Percentiles rank a stretch among this genome's conserved stretches.
Evolutionary conservation across 2,888 invertebrate genomes (phyloP).

Genomic region (Neoascia interrupta): DNA sequence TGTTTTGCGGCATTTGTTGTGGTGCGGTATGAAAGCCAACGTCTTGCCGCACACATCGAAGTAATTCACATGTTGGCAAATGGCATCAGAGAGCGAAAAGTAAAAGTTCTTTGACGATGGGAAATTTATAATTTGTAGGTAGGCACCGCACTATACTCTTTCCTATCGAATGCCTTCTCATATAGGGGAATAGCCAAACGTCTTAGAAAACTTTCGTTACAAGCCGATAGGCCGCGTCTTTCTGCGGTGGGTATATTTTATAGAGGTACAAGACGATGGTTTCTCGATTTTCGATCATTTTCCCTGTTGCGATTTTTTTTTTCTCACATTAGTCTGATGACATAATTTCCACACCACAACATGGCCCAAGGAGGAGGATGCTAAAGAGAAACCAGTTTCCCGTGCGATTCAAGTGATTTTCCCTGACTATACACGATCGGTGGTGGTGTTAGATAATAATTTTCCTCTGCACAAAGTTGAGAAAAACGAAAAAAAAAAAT

Average conservation of each 20-base stretch:
- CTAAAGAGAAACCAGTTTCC: slow-evolving; percentile 36
- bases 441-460: slow-evolving; percentile 59
- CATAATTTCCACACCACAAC: slow-evolving; percentile 61
- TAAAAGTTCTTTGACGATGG: slow-evolving; percentile 61
- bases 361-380: slow-evolving; percentile 25
- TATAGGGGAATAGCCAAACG: slow-evolving; percentile 1
- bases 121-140: slow-evolving; percentile 33
- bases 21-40: slow-evolving; percentile 18
- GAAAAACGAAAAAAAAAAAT: slow-evolving; percentile 35
- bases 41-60: slow-evolving; percentile 13
- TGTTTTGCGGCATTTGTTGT: slow-evolving; percentile 23
- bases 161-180: too few species aligned
- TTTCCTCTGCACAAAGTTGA: slow-evolving; percentile 36
- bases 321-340: slow-evolving; percentile 51
- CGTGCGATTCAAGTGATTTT: slow-evolving; percentile 32
- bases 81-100: slow-evolving; percentile 44
- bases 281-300: slow-evolving; percentile 49
- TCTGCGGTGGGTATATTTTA: neutral
- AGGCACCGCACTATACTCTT: slow-evolving; percentile 5
- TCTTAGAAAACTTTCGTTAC: slow-evolving; percentile 55
- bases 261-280: neutral
- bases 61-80: slow-evolving; percentile 8
- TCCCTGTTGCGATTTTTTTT: slow-evolving; percentile 29
- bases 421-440: slow-evolving; percentile 1
- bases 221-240: too few species aligned